A percentile compares a stretch with the other conserved stretches of the same genome.
These are phyloP conservation scores for Alosa alosa DNA, from an alignment of 2,113 vertebrate genomes.

Conservation along the genomic window DNA sequence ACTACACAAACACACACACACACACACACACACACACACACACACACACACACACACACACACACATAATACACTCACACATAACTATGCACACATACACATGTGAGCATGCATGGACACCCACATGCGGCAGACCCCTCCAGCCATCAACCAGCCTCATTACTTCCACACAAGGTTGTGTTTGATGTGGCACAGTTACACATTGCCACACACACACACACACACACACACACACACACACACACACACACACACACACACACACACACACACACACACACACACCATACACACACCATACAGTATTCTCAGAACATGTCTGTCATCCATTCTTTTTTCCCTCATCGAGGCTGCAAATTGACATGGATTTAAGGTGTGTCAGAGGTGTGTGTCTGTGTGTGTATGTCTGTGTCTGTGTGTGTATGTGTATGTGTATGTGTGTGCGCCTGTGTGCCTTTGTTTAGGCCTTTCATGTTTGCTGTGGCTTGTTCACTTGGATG, in stretches of 20 bases:
- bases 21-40: not conserved
- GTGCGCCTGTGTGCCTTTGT: not conserved
- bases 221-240: slow-evolving; percentile 10
- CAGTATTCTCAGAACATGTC: not conserved
- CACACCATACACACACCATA: too few relatives aligned
- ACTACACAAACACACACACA: not conserved
- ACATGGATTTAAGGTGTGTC: not conserved
- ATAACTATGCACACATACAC: not conserved
- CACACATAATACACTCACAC: not conserved
- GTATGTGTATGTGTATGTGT: too few relatives aligned
- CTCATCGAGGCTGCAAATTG: not conserved
- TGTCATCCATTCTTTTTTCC: not conserved
- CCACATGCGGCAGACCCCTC: too few relatives aligned
- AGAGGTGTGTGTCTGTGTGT: not conserved
- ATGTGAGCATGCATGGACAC: not conserved
- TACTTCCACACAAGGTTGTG: too few relatives aligned
- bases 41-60: not conserved
- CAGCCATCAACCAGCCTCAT: too few relatives aligned
- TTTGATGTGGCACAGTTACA: not conserved
- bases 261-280: slow-evolving; percentile 5
- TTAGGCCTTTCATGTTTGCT: not conserved
- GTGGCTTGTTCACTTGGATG: not conserved
- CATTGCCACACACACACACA: not conserved
- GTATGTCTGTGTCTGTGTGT: too few relatives aligned
- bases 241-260: too few relatives aligned